phyloP scores from a whole-genome alignment of 1,140 invertebrate genomes.

The Temnothorax curvispinosus region DNA sequence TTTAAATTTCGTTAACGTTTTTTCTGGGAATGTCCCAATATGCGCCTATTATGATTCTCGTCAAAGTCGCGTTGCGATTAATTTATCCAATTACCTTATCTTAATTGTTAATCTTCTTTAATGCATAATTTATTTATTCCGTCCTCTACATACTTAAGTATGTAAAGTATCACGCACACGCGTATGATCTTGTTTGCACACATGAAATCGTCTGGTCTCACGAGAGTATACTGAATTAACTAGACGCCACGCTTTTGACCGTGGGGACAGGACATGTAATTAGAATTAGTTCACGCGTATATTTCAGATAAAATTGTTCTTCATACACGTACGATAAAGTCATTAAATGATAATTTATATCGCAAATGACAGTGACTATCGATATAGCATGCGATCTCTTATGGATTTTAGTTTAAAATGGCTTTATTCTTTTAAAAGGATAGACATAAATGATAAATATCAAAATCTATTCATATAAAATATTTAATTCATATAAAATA shows the following conservation, averaged over 20 bases:
- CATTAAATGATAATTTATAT: background rate
- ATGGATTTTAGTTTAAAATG: background rate
- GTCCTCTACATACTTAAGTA: slow-evolving; percentile 14
- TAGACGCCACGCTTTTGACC: slow-evolving; percentile 41
- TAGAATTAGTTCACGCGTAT: slow-evolving; percentile 45
- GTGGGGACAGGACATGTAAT: slow-evolving; percentile 43
- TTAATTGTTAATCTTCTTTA: background rate
- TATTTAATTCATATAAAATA: background rate
- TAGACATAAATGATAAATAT: background rate
- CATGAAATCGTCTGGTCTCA: slow-evolving; percentile 33
- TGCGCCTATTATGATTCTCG: background rate
- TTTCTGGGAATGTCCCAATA: background rate
- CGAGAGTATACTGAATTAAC: slow-evolving; percentile 53
- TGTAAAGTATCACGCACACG: slow-evolving; percentile 19
- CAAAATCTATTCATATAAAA: background rate
- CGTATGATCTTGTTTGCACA: slow-evolving; percentile 26
- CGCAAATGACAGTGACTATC: background rate
- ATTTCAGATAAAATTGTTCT: slow-evolving; percentile 34
- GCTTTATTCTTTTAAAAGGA: background rate
- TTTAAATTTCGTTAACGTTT: background rate
- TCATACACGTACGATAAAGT: background rate
- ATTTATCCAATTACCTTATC: background rate
- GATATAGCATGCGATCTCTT: background rate
- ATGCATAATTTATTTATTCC: slow-evolving; percentile 31
- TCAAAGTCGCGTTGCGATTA: background rate